Evolutionary conservation across 2,113 vertebrate species (phyloP), one percentile per base, ranked within the genome.

Genomic region (Haemorhous mexicanus): DNA sequence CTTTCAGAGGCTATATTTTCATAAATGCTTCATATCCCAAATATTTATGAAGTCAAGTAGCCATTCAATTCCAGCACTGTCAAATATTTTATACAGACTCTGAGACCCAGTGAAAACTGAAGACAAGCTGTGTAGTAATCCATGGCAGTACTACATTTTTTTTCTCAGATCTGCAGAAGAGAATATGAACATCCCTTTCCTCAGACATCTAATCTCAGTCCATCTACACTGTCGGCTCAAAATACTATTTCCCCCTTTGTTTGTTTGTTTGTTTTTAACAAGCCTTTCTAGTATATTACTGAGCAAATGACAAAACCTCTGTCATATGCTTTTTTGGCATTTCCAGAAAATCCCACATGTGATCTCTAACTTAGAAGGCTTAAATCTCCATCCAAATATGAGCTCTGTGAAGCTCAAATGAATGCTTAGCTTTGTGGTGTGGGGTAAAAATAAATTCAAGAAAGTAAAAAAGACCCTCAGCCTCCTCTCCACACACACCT

Each of bases 281-380:
- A 92, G 67, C 27, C 43, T 47, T 89, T 69, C 75, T 73, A 37
- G 22, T 76, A 37, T 75, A 53, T 77, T 74, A 56, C 50, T 39
- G 58, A 92, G 62, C 66, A 77, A 96, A 93, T 46, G 64, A 94
- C 41, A 52, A 92, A 74, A 79, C 69, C 32, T 64, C 43, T 4
- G 8, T 79, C 61, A 33, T 43, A 43, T 11, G 20, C 15, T 27
- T 83, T 92, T 95, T 56, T 95, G 86, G 70, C 84, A 85, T 87
- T 95, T 89, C 67, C 62, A 77, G 68, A 95, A 95, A 91, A 94
- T 94, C 75, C 72, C 80, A 59, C 18, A 8, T 67, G 59, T 72
- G 77, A 85, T 87, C 64, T 84, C 59, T 56, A 94, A 75, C 41
- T 89, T 75, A 30, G 37, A 84, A 68, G 64, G 44, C 35, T 88